Percentiles rank a stretch among this genome's conserved stretches.
Conservation (phyloP, 2,888 invertebrate genomes). For the Poecilus cupreus region DNA sequence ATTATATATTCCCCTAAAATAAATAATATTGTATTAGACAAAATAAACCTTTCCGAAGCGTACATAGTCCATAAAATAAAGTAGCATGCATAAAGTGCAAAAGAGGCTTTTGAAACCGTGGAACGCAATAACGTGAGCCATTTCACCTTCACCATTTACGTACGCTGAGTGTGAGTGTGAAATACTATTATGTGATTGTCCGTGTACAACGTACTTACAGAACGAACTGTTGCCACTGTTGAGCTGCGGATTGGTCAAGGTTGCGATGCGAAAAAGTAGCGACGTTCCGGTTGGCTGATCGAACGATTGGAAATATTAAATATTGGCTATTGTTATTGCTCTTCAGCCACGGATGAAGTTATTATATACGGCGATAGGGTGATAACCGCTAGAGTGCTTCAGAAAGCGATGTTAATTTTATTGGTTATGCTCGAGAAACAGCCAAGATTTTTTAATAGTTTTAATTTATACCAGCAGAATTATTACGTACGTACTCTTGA, state of each 20-base stretch:
- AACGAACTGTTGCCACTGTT: background rate
- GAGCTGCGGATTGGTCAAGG: background rate
- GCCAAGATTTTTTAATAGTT: no score
- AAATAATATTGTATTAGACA: no score
- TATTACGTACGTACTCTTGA: no score
- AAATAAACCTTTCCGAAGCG: background rate
- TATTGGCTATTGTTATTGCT: slow-evolving; percentile 35
- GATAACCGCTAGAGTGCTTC: background rate
- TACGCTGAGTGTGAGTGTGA: slow-evolving; percentile 9
- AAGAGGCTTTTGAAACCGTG: background rate
- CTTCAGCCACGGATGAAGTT: background rate
- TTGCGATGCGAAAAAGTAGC: background rate
- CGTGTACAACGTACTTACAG: background rate
- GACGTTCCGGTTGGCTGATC: slow-evolving; percentile 32
- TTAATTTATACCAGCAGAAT: no score
- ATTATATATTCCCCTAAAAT: no score
- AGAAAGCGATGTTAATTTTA: background rate
- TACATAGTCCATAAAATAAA: background rate
- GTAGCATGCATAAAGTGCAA: background rate
- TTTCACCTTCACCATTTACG: background rate
- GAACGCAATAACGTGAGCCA: background rate
- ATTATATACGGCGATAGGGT: slow-evolving; percentile 1
- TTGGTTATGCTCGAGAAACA: background rate
- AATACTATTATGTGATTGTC: background rate
- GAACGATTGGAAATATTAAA: slow-evolving; percentile 51